A percentile compares a stretch with the other conserved stretches of the same genome.
phyloP scores from a whole-genome alignment of 2,888 invertebrate species.

The Leptarthrus brevirostris region DNA sequence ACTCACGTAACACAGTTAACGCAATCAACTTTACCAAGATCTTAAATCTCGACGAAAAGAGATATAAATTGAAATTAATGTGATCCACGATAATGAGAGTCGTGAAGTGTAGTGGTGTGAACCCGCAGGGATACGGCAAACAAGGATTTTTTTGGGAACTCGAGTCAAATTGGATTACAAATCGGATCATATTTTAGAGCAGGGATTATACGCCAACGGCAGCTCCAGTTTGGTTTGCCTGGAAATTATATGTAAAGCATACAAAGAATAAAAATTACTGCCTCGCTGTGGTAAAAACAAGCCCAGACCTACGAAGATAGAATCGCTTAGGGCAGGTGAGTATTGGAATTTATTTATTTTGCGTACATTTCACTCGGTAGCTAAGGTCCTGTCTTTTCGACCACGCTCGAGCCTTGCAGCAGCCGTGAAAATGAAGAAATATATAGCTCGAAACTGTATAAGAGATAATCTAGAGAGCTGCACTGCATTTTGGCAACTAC shows the following conservation, averaged over 20 bases:
- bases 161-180: conserved; percentile 47
- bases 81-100: conserved; percentile 37
- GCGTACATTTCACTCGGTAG: conserved; percentile 2
- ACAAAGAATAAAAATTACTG: conserved; percentile 1
- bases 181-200: conserved; percentile 44
- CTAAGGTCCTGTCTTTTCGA: no score
- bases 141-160: conserved; percentile 20
- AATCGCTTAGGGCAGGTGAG: conserved; percentile 44
- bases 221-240: not conserved
- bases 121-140: not conserved
- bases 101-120: conserved; percentile 30
- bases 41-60: conserved; percentile 26
- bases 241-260: conserved; percentile 24
- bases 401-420: not conserved
- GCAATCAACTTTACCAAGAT: conserved; percentile 44
- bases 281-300: not conserved
- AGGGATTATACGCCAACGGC: conserved; percentile 35
- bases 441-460: not conserved
- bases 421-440: conserved; percentile 9
- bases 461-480: not conserved
- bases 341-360: conserved; percentile 42
- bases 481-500: not conserved
- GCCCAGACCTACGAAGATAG: conserved; percentile 15
- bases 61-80: conserved; percentile 41
- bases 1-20: conserved; percentile 20